These are phyloP conservation scores for Aplocera efformata DNA, from an alignment of 2,888 invertebrate species.

Conservation along the genomic window DNA sequence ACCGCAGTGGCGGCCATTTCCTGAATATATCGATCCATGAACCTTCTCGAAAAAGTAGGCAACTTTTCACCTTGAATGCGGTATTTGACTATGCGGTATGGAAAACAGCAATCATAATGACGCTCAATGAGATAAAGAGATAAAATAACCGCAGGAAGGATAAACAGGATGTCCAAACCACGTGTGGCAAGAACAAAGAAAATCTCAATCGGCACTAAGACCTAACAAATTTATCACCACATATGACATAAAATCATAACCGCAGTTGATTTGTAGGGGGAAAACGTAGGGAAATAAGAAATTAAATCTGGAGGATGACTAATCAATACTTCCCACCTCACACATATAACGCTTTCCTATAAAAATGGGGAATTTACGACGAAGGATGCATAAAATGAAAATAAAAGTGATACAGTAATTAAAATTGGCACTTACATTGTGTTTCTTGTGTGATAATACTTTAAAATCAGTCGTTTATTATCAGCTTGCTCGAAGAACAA, in stretches of 20 bases:
- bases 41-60: slow-evolving; percentile 48
- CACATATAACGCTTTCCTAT: too few relatives aligned
- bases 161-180: slow-evolving; percentile 13
- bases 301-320: slow-evolving; percentile 11
- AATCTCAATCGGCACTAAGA: too few relatives aligned
- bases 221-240: too few relatives aligned
- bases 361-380: too few relatives aligned
- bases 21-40: slow-evolving; percentile 54
- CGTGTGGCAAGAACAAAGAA: too few relatives aligned
- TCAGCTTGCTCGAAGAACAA: slow-evolving; percentile 55
- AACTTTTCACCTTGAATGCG: slow-evolving; percentile 18
- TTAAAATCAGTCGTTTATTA: slow-evolving; percentile 53
- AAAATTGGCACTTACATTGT: slow-evolving; percentile 55
- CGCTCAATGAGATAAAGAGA: background rate
- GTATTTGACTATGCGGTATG: background rate
- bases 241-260: too few relatives aligned
- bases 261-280: too few relatives aligned
- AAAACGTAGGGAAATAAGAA: too few relatives aligned
- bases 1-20: slow-evolving; percentile 43
- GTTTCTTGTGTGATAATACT: slow-evolving; percentile 42
- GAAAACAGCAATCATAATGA: background rate
- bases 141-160: slow-evolving; percentile 7
- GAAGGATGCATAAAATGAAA: too few relatives aligned
- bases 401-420: slow-evolving; percentile 7
- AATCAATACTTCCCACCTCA: too few relatives aligned